Conservation (phyloP, 2,797 vertebrate genomes). For the Neopelma chrysocephalum region DNA sequence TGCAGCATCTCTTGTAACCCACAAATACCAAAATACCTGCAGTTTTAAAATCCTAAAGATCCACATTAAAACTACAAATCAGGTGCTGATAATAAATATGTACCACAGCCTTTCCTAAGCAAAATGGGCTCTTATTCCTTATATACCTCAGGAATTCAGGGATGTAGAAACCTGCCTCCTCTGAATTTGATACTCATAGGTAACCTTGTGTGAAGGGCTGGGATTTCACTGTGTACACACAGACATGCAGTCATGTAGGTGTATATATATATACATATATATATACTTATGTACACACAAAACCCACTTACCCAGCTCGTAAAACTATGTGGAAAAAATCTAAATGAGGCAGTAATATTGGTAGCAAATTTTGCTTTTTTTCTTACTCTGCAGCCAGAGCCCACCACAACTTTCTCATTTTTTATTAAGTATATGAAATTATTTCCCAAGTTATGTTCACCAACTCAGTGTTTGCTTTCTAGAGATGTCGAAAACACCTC, state of each 20-base stretch:
- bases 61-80: neutral
- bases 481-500: neutral
- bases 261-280: no score
- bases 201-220: neutral
- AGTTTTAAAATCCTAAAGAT: neutral
- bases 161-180: neutral
- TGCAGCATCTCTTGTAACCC: neutral
- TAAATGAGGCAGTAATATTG: neutral
- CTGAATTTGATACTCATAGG: neutral
- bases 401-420: neutral
- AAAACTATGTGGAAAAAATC: neutral
- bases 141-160: neutral
- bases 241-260: no score
- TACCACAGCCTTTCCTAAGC: neutral
- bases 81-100: neutral
- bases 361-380: neutral
- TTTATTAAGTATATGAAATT: neutral
- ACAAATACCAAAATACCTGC: neutral
- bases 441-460: neutral
- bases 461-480: neutral
- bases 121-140: neutral
- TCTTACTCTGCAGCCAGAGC: neutral
- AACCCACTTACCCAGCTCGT: neutral
- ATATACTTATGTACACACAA: neutral
- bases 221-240: neutral